Percentiles rank a stretch among this genome's conserved stretches.
Conservation (phyloP, 2,113 vertebrate species). For the Boleophthalmus pectinirostris region DNA sequence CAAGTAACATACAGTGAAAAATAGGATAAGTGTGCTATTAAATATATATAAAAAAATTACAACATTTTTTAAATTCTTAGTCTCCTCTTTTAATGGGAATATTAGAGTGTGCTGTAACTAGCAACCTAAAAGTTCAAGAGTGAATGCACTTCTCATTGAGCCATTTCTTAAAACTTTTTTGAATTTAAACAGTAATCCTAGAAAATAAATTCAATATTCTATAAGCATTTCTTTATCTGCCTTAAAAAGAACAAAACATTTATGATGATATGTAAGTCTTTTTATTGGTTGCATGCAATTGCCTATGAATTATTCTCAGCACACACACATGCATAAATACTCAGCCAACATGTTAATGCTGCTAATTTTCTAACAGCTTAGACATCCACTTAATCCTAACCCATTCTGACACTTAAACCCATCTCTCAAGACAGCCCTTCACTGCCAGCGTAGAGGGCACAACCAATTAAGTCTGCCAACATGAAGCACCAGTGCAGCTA, state of each 20-base stretch:
- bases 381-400: constrained; percentile 63
- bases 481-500: constrained; percentile 53
- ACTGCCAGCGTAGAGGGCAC: constrained; percentile 54
- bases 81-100: too few species aligned
- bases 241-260: background rate
- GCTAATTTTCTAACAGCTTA: constrained; percentile 45
- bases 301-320: constrained; percentile 5
- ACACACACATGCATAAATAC: constrained; percentile 21
- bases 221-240: background rate
- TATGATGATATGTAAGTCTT: background rate
- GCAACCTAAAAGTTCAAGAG: background rate
- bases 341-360: constrained; percentile 17
- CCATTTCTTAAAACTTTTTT: background rate
- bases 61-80: background rate
- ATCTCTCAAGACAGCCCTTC: constrained; percentile 58
- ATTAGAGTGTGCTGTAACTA: too few species aligned
- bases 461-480: constrained; percentile 66
- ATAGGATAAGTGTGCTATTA: background rate
- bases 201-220: background rate
- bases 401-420: constrained; percentile 60
- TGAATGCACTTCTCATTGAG: background rate
- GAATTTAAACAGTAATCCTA: background rate
- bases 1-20: background rate
- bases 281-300: constrained; percentile 4
- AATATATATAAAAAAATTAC: background rate